phyloP scores from a whole-genome alignment of 2,888 invertebrate species.

The Ceratothoa steindachneri region DNA sequence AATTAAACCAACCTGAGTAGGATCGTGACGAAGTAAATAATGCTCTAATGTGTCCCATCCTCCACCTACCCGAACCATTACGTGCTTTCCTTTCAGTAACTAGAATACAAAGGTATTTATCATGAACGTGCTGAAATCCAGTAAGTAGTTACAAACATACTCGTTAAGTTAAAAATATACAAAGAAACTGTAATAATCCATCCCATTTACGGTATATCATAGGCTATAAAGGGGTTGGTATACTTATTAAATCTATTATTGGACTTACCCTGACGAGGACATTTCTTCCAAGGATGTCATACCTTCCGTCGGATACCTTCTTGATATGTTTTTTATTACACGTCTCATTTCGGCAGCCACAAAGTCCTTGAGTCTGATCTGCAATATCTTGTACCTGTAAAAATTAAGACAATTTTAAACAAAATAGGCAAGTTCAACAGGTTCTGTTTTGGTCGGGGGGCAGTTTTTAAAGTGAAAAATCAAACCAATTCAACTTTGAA shows the following conservation, averaged over 20 bases:
- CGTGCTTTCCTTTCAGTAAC: constrained; percentile 84
- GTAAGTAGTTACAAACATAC: neutral
- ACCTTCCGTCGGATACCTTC: constrained; percentile 73
- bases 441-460: too few species aligned
- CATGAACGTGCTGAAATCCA: neutral
- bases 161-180: neutral
- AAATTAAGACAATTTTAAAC: too few species aligned
- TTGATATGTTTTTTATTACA: constrained; percentile 38
- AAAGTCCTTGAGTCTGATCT: constrained; percentile 36
- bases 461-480: too few species aligned
- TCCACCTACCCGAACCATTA: constrained; percentile 92
- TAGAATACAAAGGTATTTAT: constrained; percentile 55
- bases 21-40: constrained; percentile 81
- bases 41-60: constrained; percentile 92
- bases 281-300: constrained; percentile 78
- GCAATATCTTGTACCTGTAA: constrained; percentile 44
- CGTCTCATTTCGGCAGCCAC: constrained; percentile 28
- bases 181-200: neutral
- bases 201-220: neutral
- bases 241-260: too few species aligned
- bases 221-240: too few species aligned
- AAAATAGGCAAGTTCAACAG: too few species aligned
- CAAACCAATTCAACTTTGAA: too few species aligned
- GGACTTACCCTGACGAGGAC: constrained; percentile 77
- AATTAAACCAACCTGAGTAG: constrained; percentile 55